Conservation (phyloP, 2,797 vertebrate species). For the Loriculus beryllinus region DNA sequence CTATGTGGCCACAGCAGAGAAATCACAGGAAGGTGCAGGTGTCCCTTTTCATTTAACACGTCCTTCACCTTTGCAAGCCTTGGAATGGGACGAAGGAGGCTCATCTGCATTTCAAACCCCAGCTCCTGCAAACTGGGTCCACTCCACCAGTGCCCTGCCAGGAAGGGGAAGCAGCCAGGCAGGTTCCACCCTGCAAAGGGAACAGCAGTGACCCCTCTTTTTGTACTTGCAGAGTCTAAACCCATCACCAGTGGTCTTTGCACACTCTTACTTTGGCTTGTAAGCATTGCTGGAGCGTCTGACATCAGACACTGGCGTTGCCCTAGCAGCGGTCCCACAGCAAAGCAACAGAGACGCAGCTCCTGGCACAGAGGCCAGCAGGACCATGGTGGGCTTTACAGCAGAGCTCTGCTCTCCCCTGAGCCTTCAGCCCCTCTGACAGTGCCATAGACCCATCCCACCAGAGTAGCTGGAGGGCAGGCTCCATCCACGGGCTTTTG, state of each 20-base stretch:
- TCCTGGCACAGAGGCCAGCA: not conserved
- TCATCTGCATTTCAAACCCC: not conserved
- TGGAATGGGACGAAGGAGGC: not conserved
- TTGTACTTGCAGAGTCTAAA: not conserved
- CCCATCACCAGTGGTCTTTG: not conserved
- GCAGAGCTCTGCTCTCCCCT: not conserved
- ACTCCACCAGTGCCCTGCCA: not conserved
- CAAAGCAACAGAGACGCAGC: conserved; percentile 27
- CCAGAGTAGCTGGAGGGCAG: accelerated
- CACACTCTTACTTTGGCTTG: not conserved
- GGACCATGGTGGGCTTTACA: not conserved
- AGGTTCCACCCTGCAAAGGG: not conserved
- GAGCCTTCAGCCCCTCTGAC: not conserved
- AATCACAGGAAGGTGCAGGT: not conserved
- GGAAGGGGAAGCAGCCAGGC: not conserved
- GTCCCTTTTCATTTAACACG: not conserved
- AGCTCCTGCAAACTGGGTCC: not conserved
- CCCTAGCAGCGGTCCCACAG: conserved; percentile 24
- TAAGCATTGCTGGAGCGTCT: not conserved
- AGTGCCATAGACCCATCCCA: not conserved
- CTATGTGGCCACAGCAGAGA: not conserved
- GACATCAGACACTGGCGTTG: not conserved
- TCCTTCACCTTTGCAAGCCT: not conserved
- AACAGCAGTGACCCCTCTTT: not conserved
- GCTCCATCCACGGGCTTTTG: not conserved